Conservation (phyloP, 2,113 vertebrate species). For the Thymallus thymallus region DNA sequence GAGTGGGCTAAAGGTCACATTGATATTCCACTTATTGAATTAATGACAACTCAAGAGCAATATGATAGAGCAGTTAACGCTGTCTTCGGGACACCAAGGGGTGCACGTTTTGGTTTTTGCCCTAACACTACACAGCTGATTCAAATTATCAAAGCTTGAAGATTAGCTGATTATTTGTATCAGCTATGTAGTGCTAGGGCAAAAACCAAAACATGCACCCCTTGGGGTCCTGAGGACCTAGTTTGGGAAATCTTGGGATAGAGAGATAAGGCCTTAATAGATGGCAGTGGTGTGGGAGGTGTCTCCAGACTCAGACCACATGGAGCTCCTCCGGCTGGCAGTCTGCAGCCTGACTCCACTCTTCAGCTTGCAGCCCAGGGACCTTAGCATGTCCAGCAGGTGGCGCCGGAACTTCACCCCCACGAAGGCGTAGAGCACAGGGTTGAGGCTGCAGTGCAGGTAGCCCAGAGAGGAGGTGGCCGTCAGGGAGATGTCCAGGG, state of each 20-base stretch:
- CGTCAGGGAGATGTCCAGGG: constrained; percentile 58
- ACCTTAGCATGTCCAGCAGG: constrained; percentile 68
- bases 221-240: no score
- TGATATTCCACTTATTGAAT: not conserved
- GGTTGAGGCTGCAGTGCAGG: constrained; percentile 87
- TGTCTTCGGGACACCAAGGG: no score
- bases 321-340: constrained; percentile 64
- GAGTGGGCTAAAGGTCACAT: not conserved
- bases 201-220: no score
- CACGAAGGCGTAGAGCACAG: constrained; percentile 85
- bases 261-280: constrained; percentile 23
- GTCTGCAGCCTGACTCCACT: constrained; percentile 15
- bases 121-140: no score
- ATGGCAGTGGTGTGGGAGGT: constrained; percentile 75
- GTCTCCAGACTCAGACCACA: constrained; percentile 80
- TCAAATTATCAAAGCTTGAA: no score
- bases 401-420: constrained; percentile 82
- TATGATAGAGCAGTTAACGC: no score
- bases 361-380: constrained; percentile 65
- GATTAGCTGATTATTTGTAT: no score
- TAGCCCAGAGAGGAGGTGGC: constrained; percentile 74
- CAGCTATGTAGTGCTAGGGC: no score
- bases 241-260: no score
- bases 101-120: no score
- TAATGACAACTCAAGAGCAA: not conserved